These are phyloP conservation scores for Agonopterix alstromeriana DNA, from an alignment of 2,888 invertebrate species.

Conservation along the genomic window DNA sequence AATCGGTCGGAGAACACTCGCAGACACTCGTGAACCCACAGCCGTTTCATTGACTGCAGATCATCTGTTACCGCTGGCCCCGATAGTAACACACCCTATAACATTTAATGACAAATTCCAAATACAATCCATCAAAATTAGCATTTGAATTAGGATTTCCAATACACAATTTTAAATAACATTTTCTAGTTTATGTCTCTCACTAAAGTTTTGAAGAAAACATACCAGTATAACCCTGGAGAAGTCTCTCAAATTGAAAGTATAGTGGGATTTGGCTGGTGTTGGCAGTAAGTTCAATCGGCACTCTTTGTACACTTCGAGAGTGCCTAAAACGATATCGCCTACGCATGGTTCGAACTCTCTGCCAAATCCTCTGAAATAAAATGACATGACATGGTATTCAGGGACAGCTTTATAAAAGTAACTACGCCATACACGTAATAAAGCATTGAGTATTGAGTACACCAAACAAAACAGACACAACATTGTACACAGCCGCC, in stretches of 20 bases:
- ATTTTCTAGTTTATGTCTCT: background rate
- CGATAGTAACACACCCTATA: slow-evolving; percentile 91
- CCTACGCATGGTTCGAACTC: slow-evolving; percentile 96
- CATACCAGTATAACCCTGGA: slow-evolving; percentile 90
- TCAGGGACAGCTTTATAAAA: background rate
- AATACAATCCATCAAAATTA: too few species aligned
- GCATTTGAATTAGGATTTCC: too few species aligned
- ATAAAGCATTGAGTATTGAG: too few species aligned
- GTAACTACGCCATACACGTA: background rate
- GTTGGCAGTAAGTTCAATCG: slow-evolving; percentile 91
- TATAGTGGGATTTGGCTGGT: slow-evolving; percentile 94
- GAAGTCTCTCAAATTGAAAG: slow-evolving; percentile 96
- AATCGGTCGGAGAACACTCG: slow-evolving; percentile 96
- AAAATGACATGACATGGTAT: background rate
- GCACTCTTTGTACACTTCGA: slow-evolving; percentile 91
- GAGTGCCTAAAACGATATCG: slow-evolving; percentile 90
- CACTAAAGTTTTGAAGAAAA: too few species aligned
- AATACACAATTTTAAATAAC: background rate
- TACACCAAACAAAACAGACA: background rate
- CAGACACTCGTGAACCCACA: slow-evolving; percentile 96
- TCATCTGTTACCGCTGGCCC: slow-evolving; percentile 95
- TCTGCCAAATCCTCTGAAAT: slow-evolving; percentile 90
- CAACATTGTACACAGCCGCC: too few species aligned
- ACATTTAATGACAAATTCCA: background rate
- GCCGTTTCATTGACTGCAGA: slow-evolving; percentile 88